phyloP scores from a whole-genome alignment of 1,140 invertebrate species.

The Habropoda laboriosa region DNA sequence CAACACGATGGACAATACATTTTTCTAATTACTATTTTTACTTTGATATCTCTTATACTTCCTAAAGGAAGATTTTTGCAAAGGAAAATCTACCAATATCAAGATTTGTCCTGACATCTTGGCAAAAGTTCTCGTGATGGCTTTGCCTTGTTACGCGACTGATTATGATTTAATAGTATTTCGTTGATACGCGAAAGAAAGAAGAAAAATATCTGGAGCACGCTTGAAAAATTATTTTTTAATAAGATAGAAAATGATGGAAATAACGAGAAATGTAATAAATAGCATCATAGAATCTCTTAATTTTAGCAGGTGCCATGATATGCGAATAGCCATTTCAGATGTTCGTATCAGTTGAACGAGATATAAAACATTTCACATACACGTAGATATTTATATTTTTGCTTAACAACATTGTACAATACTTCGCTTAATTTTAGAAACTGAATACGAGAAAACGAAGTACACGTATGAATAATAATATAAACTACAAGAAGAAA shows the following conservation, averaged over 20 bases:
- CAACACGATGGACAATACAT: background rate
- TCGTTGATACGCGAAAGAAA: too few relatives aligned
- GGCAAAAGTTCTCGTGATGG: background rate
- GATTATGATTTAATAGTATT: background rate
- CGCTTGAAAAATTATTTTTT: conserved; percentile 14
- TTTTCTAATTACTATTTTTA: background rate
- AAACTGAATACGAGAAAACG: background rate
- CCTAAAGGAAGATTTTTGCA: background rate
- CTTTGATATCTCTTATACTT: background rate
- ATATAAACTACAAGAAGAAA: background rate
- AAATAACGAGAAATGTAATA: background rate
- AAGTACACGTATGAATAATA: background rate
- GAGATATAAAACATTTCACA: background rate
- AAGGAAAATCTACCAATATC: background rate
- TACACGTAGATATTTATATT: background rate
- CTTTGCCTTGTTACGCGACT: background rate
- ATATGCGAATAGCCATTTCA: background rate
- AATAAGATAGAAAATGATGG: too few relatives aligned
- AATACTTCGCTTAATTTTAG: background rate
- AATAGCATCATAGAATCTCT: background rate
- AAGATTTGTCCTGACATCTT: background rate
- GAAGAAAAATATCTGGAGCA: background rate
- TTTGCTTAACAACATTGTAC: background rate
- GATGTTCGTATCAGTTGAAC: background rate
- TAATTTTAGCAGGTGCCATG: conserved; percentile 26